A percentile compares a stretch with the other conserved stretches of the same genome.
Conservation (phyloP, 2,797 vertebrate genomes). For the Phrynocephalus forsythii region DNA sequence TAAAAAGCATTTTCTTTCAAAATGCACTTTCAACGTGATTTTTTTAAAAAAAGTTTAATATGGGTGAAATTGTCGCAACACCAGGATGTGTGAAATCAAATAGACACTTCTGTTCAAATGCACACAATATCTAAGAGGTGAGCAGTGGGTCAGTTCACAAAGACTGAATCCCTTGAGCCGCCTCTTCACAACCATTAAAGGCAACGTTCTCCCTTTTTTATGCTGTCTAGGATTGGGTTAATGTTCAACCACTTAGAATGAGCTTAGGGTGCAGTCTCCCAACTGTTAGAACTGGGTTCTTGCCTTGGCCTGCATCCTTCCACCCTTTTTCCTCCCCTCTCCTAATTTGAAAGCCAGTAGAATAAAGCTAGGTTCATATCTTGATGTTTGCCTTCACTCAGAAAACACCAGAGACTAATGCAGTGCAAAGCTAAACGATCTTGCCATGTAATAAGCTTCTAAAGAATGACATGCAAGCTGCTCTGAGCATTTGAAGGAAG, state of each 20-base stretch:
- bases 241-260: neutral
- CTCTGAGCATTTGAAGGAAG: neutral
- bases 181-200: neutral
- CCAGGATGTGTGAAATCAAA: neutral
- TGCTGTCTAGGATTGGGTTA: neutral
- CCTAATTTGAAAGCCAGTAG: slow-evolving; percentile 3
- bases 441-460: neutral
- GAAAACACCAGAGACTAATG: slow-evolving; percentile 1
- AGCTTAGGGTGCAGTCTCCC: neutral
- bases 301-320: neutral
- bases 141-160: neutral
- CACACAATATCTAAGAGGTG: neutral
- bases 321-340: neutral
- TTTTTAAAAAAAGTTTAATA: neutral
- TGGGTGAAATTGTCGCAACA: neutral
- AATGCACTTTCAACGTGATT: neutral
- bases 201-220: neutral
- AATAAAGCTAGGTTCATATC: neutral
- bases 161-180: neutral
- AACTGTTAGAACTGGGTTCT: neutral
- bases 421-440: neutral
- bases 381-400: neutral
- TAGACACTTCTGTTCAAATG: neutral
- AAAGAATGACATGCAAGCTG: neutral
- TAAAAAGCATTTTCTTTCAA: neutral